Evolutionary conservation across 2,797 vertebrate species (phyloP), one percentile per base, ranked within the genome.

Genomic region (Allobates femoralis): DNA sequence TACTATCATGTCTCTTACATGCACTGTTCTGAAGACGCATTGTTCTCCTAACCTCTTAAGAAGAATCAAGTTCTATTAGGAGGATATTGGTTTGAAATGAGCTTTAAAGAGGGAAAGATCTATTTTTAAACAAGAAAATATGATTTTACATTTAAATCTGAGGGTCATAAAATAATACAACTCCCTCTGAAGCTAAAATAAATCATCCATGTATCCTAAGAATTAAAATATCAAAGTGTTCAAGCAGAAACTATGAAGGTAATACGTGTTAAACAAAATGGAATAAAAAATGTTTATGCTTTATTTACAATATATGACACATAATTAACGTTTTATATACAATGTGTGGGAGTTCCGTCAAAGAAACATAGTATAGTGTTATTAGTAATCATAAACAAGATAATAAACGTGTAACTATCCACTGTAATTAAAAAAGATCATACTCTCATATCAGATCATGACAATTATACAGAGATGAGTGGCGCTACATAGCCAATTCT

Each of bases 1-100:
- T 91, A 93, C 93, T 94, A 94, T 94, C 93, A 92, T 83, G 92
- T 92, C 92, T 92, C 91, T 94, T 91, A 90, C 88, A 93, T 93
- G 69, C 93, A 90, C 92, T 89, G 66, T 91, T 92, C 92, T 94
- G 92, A 94, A 94, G 92, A 94, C 79, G 90, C 79, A 94, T 94
- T 94, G 93, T 95, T 94, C 94, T 88, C 90, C 91, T 92, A 91
- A 88, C 90, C 92, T 91, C 89, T 83, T 91, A 87, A 89, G 89
- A 90, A 92, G 93, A 90, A 91, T 90, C 91, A 91, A 88, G 88
- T 93, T 94, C 92, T 93, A 92, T 92, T 94, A 94, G 92, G 92
- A 93, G 90, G 90, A 80, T 91, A 89, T 90, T 89, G 88, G 89
- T 86, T 93, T 85, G 90, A 89, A 90, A 92, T 91, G 88, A 85